These are phyloP conservation scores for Brienomyrus brachyistius DNA, from an alignment of 2,113 vertebrate species.

Conservation along the genomic window DNA sequence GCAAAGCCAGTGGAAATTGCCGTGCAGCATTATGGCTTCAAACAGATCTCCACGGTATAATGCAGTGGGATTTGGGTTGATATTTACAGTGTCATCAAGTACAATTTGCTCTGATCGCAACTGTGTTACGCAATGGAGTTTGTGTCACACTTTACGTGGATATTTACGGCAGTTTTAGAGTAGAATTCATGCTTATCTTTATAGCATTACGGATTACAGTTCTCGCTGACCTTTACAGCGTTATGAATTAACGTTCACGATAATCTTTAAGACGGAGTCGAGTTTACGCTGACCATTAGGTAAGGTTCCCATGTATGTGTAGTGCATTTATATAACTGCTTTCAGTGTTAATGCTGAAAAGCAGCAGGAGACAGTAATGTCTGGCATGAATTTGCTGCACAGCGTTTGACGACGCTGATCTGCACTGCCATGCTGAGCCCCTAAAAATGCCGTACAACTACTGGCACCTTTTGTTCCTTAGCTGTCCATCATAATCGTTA, in stretches of 20 bases:
- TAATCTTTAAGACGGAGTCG: not conserved
- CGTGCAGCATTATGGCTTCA: not conserved
- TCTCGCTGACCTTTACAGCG: not conserved
- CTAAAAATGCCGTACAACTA: not conserved
- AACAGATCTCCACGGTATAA: not conserved
- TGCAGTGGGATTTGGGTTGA: not conserved
- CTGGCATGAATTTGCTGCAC: not conserved
- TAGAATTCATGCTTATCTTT: not conserved
- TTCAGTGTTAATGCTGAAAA: not conserved
- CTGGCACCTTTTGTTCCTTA: not conserved
- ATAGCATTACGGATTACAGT: not conserved
- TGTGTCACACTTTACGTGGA: not conserved
- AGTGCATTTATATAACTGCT: not conserved
- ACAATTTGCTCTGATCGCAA: not conserved
- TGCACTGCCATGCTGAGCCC: not conserved
- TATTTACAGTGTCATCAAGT: not conserved
- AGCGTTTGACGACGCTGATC: not conserved
- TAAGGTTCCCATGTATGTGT: not conserved
- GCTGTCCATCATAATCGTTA: not conserved
- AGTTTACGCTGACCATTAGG: not conserved
- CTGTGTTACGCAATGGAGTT: not conserved
- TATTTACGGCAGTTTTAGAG: not conserved
- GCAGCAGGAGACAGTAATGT: not conserved
- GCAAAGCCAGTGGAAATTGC: not conserved
- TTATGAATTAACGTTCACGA: not conserved